A percentile compares a stretch with the other conserved stretches of the same genome.
phyloP scores from a whole-genome alignment of 2,113 vertebrate species.

The Phrynosoma platyrhinos region DNA sequence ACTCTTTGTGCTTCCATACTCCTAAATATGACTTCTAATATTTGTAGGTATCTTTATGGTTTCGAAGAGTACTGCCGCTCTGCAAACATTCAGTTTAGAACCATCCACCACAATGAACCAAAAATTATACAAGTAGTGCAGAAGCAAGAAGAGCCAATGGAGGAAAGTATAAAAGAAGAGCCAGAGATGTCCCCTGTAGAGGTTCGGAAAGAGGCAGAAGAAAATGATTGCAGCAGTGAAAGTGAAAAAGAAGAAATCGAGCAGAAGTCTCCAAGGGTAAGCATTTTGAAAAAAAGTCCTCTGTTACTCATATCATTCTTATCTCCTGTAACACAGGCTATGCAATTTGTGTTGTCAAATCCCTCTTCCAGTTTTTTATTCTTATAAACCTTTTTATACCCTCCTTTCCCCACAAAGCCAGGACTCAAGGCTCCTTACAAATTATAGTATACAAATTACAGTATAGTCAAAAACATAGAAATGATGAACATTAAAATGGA shows the following conservation, averaged over 20 bases:
- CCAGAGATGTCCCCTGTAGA: slow-evolving; percentile 74
- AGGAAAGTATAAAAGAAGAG: slow-evolving; percentile 75
- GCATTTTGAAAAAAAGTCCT: slow-evolving; percentile 39
- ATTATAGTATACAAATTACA: too few species aligned
- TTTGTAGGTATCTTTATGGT: slow-evolving; percentile 93
- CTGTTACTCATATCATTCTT: background rate
- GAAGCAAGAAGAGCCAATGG: slow-evolving; percentile 76
- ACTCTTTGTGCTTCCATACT: background rate
- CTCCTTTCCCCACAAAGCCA: too few species aligned
- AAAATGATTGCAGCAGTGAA: slow-evolving; percentile 83
- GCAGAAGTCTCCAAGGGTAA: slow-evolving; percentile 87
- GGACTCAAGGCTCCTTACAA: too few species aligned
- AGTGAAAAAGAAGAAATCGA: slow-evolving; percentile 85
- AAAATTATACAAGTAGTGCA: slow-evolving; percentile 76
- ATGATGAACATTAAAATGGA: too few species aligned
- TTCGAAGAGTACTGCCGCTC: slow-evolving; percentile 98
- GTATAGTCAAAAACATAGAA: too few species aligned
- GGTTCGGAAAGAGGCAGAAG: slow-evolving; percentile 78
- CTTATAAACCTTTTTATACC: background rate
- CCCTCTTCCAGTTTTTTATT: background rate
- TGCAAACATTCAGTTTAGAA: slow-evolving; percentile 94
- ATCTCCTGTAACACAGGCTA: background rate
- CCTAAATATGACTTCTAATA: background rate
- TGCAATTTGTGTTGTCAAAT: background rate
- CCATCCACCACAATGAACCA: slow-evolving; percentile 93